These are phyloP conservation scores for Sesia bembeciformis DNA, from an alignment of 2,888 invertebrate species.

Conservation along the genomic window DNA sequence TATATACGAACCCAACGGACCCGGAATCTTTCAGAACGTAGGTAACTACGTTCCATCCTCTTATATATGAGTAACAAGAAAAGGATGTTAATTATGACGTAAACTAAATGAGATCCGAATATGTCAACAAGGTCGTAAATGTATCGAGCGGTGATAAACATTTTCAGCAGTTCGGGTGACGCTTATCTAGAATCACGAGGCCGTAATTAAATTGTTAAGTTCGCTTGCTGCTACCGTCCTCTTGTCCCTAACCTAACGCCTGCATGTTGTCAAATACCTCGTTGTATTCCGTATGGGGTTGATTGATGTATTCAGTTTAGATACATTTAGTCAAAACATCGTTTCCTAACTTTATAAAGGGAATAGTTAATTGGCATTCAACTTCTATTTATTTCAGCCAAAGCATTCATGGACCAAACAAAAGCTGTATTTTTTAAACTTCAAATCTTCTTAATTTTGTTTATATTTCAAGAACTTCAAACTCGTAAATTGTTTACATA, in stretches of 20 bases:
- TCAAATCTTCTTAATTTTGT: background rate
- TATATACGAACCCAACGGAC: conserved; percentile 2
- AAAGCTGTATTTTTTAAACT: background rate
- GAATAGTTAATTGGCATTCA: too few species aligned
- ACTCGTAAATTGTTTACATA: background rate
- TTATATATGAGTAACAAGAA: conserved; percentile 15
- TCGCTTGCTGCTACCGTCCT: too few species aligned
- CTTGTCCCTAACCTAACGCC: too few species aligned
- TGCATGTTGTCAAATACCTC: too few species aligned
- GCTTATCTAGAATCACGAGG: too few species aligned
- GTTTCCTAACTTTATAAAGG: too few species aligned
- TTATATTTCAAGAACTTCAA: background rate
- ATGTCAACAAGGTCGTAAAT: conserved; percentile 2
- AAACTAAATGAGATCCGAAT: conserved; percentile 4
- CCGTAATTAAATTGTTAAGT: too few species aligned
- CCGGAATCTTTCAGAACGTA: conserved; percentile 3
- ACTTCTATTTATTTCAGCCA: too few species aligned
- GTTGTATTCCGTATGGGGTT: too few species aligned
- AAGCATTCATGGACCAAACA: background rate
- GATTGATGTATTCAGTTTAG: too few species aligned
- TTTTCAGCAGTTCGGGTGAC: background rate
- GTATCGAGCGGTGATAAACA: conserved; percentile 1
- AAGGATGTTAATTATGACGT: conserved; percentile 13
- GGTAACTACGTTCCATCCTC: conserved; percentile 13
- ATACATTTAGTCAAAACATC: too few species aligned